Evolutionary conservation across 2,888 invertebrate species (phyloP), one percentile per base, ranked within the genome.

Genomic region (Flexamia atlantica): DNA sequence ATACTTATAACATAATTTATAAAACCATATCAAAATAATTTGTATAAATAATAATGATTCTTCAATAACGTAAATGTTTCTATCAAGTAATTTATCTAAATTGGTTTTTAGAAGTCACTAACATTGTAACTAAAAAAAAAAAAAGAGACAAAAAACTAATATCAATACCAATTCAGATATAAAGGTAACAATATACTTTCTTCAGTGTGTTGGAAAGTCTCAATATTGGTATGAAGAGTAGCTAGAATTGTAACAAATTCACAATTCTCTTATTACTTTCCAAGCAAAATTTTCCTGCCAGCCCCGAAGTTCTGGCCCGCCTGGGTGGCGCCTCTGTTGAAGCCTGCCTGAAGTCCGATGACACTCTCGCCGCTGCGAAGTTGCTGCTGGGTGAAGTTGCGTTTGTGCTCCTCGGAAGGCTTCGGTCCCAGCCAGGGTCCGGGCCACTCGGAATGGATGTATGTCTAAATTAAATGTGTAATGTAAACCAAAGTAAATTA

Each of bases 291-390:
- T 91, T 97, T 97, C 90, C 97, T 95, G 88, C 95, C 94, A 87
- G 97, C 97, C 86, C 98, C 98, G 85, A 98, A 92, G 91, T 96
- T 98, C 90, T 94, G 94, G 32, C 98, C 98, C 32, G 97, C 94
- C 91, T 98, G 98, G 85, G 96, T 95, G 88, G 98, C 98, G 60
- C 98, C 98, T 91, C 98, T 97, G 94, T 99, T 99, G 90, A 95
- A 95, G 85, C 98, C 99, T 88, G 97, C 98, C 91, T 99, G 98
- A 81, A 99, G 95, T 89, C 98, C 98, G 89, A 99, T 96, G 89
- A 97, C 92, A 87, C 95, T 94, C 91, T 98, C 94, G 32, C 98
- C 98, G 87, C 97, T 97, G 88, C 94, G 94, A 88, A 98, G 90
- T 89, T 96, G 96, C 90, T 98, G 98, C 0, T 98, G 98, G 28